Evolutionary conservation across 2,113 vertebrate species (phyloP).

Genomic region (Taxidea taxus): DNA sequence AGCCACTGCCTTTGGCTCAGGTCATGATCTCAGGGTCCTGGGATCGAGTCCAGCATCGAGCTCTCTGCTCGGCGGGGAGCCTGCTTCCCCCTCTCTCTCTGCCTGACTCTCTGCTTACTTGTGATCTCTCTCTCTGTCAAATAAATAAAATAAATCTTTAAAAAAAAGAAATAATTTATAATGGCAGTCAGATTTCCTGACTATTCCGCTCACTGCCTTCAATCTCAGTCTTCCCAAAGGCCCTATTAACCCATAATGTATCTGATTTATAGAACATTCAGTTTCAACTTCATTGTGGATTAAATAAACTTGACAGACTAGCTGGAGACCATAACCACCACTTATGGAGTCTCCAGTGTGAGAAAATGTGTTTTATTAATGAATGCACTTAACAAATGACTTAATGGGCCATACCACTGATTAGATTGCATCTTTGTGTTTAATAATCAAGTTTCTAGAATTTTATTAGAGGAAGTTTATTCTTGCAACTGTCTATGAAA

Average conservation of each 20-base stretch:
- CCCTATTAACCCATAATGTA: conserved; percentile 32
- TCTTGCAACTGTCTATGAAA: conserved; percentile 40
- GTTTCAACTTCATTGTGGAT: conserved; percentile 55
- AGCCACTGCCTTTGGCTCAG: too few species aligned
- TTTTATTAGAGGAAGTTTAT: conserved; percentile 28
- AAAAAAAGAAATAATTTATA: conserved; percentile 55
- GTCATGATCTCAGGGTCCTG: too few species aligned
- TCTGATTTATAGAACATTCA: conserved; percentile 46
- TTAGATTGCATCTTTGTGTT: conserved; percentile 39
- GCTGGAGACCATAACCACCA: conserved; percentile 10
- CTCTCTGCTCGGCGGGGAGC: too few species aligned
- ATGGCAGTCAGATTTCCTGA: not conserved
- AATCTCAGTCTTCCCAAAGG: conserved; percentile 4
- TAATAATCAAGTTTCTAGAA: conserved; percentile 41
- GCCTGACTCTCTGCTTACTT: too few species aligned
- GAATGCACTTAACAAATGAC: conserved; percentile 42
- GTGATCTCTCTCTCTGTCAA: too few species aligned
- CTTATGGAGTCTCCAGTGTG: conserved; percentile 5
- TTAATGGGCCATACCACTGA: conserved; percentile 24
- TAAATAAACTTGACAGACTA: conserved; percentile 30
- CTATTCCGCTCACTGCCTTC: not conserved
- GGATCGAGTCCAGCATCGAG: too few species aligned
- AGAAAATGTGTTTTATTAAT: conserved; percentile 57
- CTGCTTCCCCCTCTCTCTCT: too few species aligned
- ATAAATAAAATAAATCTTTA: too few species aligned